phyloP scores from a whole-genome alignment of 2,113 vertebrate genomes.

The Lontra canadensis region DNA sequence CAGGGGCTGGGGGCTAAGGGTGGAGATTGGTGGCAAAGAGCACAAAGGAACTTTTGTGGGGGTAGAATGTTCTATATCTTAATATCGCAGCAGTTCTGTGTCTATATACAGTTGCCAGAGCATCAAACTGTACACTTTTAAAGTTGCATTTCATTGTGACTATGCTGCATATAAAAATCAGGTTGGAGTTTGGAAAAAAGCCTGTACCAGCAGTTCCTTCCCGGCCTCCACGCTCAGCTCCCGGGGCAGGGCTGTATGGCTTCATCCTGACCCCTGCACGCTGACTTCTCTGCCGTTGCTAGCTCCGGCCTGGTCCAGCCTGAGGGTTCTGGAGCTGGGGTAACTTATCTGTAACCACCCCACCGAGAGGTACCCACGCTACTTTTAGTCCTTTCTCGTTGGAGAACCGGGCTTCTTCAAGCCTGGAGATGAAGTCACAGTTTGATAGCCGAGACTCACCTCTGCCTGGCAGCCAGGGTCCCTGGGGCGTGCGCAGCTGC shows the following conservation, averaged over 20 bases:
- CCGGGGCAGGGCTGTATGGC: not conserved
- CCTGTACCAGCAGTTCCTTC: not conserved
- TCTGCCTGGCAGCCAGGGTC: not conserved
- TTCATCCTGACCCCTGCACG: not conserved
- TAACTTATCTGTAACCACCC: not conserved
- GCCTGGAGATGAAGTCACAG: not conserved
- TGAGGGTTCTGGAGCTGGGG: slow-evolving; percentile 11
- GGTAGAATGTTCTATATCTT: not conserved
- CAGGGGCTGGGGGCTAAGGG: not conserved
- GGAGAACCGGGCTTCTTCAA: not conserved
- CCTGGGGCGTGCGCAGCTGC: not conserved
- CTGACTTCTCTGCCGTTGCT: not conserved
- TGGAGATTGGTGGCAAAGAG: not conserved
- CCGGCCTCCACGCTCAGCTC: not conserved
- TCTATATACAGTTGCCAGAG: not conserved
- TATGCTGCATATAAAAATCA: not conserved
- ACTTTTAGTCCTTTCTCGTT: not conserved
- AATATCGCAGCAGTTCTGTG: not conserved
- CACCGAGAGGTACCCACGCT: not conserved
- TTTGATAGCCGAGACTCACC: not conserved
- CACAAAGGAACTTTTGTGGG: not conserved
- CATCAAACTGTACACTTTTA: not conserved
- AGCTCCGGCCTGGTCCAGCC: not conserved
- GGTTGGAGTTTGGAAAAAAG: not conserved
- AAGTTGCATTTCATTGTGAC: not conserved